Conservation (phyloP, 2,888 invertebrate species). For the Mamestra brassicae region DNA sequence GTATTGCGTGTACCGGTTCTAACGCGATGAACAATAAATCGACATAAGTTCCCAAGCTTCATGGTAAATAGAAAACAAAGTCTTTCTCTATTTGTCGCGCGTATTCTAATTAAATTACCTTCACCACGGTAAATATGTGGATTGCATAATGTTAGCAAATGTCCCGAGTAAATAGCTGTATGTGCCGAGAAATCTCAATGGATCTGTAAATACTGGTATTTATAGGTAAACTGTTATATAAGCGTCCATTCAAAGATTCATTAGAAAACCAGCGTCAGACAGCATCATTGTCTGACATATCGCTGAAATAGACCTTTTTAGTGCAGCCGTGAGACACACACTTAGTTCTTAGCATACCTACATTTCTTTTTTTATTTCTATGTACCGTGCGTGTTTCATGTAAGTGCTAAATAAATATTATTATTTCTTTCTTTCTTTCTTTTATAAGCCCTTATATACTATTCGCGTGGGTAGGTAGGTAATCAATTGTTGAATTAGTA, state of each 20-base stretch:
- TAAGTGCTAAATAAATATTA: too few relatives aligned
- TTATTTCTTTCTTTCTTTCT: too few relatives aligned
- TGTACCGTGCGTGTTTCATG: too few relatives aligned
- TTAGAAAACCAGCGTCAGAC: too few relatives aligned
- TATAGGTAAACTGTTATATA: conserved; percentile 34
- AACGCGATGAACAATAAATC: conserved; percentile 5
- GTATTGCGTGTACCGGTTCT: neutral
- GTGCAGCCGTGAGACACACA: too few relatives aligned
- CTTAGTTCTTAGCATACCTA: too few relatives aligned
- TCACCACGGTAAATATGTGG: conserved; percentile 47
- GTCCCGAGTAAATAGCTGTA: conserved; percentile 10
- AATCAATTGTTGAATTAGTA: conserved; percentile 53
- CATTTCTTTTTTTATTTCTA: too few relatives aligned
- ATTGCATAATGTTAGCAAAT: conserved; percentile 45
- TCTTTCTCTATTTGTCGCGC: conserved; percentile 72
- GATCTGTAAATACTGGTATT: conserved; percentile 49
- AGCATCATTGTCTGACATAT: too few relatives aligned
- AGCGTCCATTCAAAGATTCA: neutral
- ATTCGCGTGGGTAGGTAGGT: conserved; percentile 9
- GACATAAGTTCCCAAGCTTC: conserved; percentile 69
- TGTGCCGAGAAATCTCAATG: conserved; percentile 42
- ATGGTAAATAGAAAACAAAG: conserved; percentile 61
- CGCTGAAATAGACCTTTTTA: too few relatives aligned
- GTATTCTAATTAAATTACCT: conserved; percentile 69
- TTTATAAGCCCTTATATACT: conserved; percentile 15